phyloP scores from a whole-genome alignment of 2,888 invertebrate species.

The Lepidonotus clava region DNA sequence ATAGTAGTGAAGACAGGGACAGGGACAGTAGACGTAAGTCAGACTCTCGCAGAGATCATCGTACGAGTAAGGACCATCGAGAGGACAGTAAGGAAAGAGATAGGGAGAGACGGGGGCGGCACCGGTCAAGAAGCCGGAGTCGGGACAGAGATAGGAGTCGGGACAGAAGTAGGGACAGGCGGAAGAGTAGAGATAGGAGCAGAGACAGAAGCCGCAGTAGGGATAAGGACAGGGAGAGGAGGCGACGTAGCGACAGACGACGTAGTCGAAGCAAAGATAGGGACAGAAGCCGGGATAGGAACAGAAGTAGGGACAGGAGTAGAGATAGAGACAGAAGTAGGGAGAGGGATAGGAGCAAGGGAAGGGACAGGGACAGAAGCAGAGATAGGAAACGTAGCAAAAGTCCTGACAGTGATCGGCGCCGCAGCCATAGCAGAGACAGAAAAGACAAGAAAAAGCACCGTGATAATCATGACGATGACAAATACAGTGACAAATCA shows the following conservation, averaged over 20 bases:
- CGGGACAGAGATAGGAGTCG: slow-evolving; percentile 49
- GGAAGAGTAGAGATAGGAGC: slow-evolving; percentile 15
- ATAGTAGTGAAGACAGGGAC: slow-evolving; percentile 54
- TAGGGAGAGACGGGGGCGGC: slow-evolving; percentile 42
- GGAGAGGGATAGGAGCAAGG: not conserved
- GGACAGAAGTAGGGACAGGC: slow-evolving; percentile 46
- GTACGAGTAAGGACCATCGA: not conserved
- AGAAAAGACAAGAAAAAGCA: slow-evolving; percentile 43
- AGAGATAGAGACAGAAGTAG: not conserved
- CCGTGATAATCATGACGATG: not conserved
- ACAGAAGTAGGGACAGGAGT: slow-evolving; percentile 29
- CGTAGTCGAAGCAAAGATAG: slow-evolving; percentile 26
- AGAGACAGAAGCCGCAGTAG: slow-evolving; percentile 36
- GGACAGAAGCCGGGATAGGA: slow-evolving; percentile 36
- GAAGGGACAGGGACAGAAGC: slow-evolving; percentile 24
- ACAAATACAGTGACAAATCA: slow-evolving; percentile 25
- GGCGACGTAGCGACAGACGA: slow-evolving; percentile 4
- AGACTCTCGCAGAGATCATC: slow-evolving; percentile 3
- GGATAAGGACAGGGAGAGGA: slow-evolving; percentile 29
- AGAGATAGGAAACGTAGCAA: slow-evolving; percentile 38
- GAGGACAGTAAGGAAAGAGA: slow-evolving; percentile 39
- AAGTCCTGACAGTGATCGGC: not conserved
- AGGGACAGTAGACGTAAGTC: not conserved
- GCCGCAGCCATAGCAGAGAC: not conserved
- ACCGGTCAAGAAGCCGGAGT: slow-evolving; percentile 22